These are phyloP conservation scores for Drosophila sproati DNA, from an alignment of 1,140 invertebrate species.

Conservation along the genomic window DNA sequence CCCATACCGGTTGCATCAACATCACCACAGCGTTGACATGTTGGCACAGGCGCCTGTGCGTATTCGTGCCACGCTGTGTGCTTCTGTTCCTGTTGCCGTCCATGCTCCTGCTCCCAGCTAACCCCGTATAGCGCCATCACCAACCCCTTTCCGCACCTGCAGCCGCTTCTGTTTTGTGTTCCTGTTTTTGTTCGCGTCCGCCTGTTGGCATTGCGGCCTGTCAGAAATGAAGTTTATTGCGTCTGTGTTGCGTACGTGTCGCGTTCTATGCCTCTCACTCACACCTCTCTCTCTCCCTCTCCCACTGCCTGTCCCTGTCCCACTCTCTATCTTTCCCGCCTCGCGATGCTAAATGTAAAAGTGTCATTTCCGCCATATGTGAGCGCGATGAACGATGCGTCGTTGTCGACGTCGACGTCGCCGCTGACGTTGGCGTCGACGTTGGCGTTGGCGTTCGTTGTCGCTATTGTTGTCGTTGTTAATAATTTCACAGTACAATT, in stretches of 20 bases:
- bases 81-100: conserved; percentile 1
- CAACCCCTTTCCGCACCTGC: neutral
- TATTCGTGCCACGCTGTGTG: conserved; percentile 27
- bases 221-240: conserved; percentile 79
- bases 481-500: conserved; percentile 76
- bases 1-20: conserved; percentile 33
- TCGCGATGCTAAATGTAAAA: conserved; percentile 72
- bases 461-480: conserved; percentile 56
- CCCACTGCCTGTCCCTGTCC: neutral
- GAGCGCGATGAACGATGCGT: conserved; percentile 80
- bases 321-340: conserved; percentile 12
- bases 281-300: neutral
- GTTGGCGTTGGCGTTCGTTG: conserved; percentile 1
- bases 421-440: conserved; percentile 6
- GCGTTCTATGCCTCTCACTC: conserved; percentile 9
- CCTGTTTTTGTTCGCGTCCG: conserved; percentile 56
- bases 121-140: neutral
- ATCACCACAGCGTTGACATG: conserved; percentile 74
- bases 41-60: conserved; percentile 38
- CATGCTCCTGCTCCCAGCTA: conserved; percentile 14
- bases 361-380: conserved; percentile 82
- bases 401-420: conserved; percentile 52
- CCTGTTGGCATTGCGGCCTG: conserved; percentile 73
- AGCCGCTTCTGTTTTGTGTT: conserved; percentile 27
- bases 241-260: conserved; percentile 68